Evolutionary conservation across 92 coral and sea anemone genomes (phyloP), one percentile per base, ranked within the genome.

Genomic region (Parazoanthus swiftii): DNA sequence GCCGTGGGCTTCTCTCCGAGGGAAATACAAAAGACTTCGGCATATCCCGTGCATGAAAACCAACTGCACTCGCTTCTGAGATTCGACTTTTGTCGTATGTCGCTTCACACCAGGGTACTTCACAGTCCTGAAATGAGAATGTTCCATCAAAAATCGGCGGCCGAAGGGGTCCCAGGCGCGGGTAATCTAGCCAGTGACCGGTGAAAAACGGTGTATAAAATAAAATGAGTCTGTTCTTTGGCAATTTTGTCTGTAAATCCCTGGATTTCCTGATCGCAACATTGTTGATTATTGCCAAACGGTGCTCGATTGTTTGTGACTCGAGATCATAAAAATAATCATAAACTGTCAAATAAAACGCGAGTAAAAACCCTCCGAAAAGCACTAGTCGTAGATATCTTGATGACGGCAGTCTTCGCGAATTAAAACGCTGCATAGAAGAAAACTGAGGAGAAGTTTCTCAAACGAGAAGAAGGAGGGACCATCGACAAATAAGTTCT

Each of bases 41-140:
- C 70, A 93, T 91, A 79, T 94, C 98, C 6, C 93, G 91, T 0
- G 89, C 91, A 79, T 94, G 98, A 88, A 94, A 94, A 0, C 98
- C 98, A 11, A 94, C 95, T 1, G 98, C 98, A 23, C 90, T 95
- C 5, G 95, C 95, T 39, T 93, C 83, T 6, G 79, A 72, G 25
- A 94, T 37, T 54, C 88, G 85, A 26, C 76, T 72, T 67, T 76
- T 85, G 79, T 93, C 74, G 58, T 94, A 91, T 20, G 98, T 94
- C 21, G 92, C 88, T 33, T 82, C 81, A 71, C 98, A 94, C 54
- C 68, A 81, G 0, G 93, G 89, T 13, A 91, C 82, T 21, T 91
- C 93, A 21, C 98, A 94, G 36, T 85, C 85, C 51, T 88, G 86
- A 84, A 94, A 94, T 4, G 94, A 87, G 44, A 80, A 10, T n/a